phyloP scores from a whole-genome alignment of 2,113 vertebrate genomes.

The Periophthalmus modestus region DNA sequence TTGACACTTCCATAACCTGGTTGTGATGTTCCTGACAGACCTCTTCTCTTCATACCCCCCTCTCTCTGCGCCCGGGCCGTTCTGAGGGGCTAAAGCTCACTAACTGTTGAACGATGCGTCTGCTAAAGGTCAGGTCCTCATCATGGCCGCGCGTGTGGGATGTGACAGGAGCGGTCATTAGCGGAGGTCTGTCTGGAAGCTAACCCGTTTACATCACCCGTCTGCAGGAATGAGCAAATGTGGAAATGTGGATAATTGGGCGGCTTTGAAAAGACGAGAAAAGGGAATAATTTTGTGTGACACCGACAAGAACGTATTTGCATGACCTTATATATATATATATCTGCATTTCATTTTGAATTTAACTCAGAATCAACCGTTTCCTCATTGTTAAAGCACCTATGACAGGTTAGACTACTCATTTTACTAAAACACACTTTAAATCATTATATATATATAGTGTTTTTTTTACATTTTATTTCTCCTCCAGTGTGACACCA shows the following conservation, averaged over 20 bases:
- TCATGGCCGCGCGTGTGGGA: conserved; percentile 53
- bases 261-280: background rate
- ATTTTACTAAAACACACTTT: no score
- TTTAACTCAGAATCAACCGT: no score
- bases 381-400: no score
- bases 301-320: background rate
- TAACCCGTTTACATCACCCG: background rate
- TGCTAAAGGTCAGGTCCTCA: conserved; percentile 69
- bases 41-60: background rate
- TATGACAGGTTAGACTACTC: no score
- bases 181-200: conserved; percentile 47
- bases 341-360: no score
- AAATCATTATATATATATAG: no score
- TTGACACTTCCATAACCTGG: conserved; percentile 4
- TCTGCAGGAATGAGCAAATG: background rate
- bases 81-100: conserved; percentile 53
- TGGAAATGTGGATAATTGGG: background rate
- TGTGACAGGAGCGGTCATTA: conserved; percentile 64
- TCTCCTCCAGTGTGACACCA: no score
- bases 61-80: conserved; percentile 31
- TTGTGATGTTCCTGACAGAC: conserved; percentile 40
- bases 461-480: no score
- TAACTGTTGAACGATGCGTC: conserved; percentile 62
- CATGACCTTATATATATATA: background rate
- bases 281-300: background rate